Evolutionary conservation across 1,140 invertebrate genomes (phyloP), one percentile per base, ranked within the genome.

Genomic region (Bombus superbus): DNA sequence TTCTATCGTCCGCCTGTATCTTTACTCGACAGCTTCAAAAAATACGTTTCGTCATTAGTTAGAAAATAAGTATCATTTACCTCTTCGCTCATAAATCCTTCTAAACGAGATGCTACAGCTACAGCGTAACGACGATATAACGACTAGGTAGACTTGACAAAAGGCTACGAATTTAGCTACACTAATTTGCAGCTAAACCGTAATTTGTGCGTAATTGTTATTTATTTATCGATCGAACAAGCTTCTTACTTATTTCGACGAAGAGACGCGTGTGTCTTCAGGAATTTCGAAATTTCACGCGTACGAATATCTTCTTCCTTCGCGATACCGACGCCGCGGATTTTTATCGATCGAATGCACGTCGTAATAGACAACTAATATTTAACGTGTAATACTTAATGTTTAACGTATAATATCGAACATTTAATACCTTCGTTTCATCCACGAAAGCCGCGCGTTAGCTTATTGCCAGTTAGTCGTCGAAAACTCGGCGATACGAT

Each of bases 51-150:
- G 62, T 64, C n/a, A 13, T 32, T 64, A n/a, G 64, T 3, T 15
- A 15, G 6, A 11, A 15, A 35, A 22, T 68, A 68, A 22, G 32
- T 22, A 35, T 28, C 64, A 35, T 68, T 68, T 35, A 68, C 64
- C 18, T 22, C 2, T 74, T 75, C 32, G 0, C 2, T 25, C 73
- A 57, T 57, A 75, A 57, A 75, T 57, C 28, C 32, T 38, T 32
- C 15, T 38, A 38, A 80, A 47, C 35, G 25, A 80, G 69, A 35
- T 11, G 40, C 22, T 32, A 62, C 13, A 8, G 35, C 10, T 53
- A 53, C 47, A 53, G 18, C 18, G 40, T 66, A 82, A 82, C 53
- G 80, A 74, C 69, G 44, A n/a, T 74, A 53, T 74, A 74, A 82
- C 44, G 69, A 64, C 71, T n/a, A 28, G 35, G 57, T 66, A 11